Base-by-base conservation (phyloP, 2,888 invertebrate species). In the Brachypalpus laphriformis region DNA sequence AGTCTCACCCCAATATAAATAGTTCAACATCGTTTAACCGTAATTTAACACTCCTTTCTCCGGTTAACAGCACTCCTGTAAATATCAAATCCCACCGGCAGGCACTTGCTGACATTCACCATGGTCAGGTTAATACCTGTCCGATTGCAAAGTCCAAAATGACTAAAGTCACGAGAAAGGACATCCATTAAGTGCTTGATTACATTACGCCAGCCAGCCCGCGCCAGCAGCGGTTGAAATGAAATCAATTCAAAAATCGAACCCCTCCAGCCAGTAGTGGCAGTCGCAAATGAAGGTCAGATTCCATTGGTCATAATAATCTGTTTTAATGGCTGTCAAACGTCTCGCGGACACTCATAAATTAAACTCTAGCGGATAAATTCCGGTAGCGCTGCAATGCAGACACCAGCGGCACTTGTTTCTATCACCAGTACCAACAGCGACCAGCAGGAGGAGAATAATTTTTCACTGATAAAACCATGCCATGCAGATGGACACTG, bases 271-370 rank as follows among this genome's bases (percentile, higher is more conserved):
- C 11, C 51, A 54, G 47, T 9, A 14, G 16, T 18, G 22, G 22
- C 40, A 61, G 37, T 49, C 37, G 34, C 34, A 51, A 81, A 85
- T 85, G 76, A 85, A 85, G 85, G 85, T 85, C 85, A 81, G 76
- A 85, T 85, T 85, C 71, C 71, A 59, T 22, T 85, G 81, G 76
- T 75, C 71, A 76, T 85, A 85, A 85, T 85, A 85, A 85, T 85
- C 81, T 66, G 75, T 71, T 83, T 83, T 85, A 81, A 81, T 85
- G 71, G 66, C 85, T 85, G 85, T 85, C 85, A 85, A 76, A 81
- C 47, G 81, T 71, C 71, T 76, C 34, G 85, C 65, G 40, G 75
- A 81, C 66, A 49, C 14, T 81, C 75, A 85, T 85, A 85, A 85
- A 85, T 85, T 81, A 76, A 71, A 81, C 59, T 71, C 14, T 18